Evolutionary conservation across 2,797 vertebrate species (phyloP).

Genomic region (Platyrinchus mystaceus): DNA sequence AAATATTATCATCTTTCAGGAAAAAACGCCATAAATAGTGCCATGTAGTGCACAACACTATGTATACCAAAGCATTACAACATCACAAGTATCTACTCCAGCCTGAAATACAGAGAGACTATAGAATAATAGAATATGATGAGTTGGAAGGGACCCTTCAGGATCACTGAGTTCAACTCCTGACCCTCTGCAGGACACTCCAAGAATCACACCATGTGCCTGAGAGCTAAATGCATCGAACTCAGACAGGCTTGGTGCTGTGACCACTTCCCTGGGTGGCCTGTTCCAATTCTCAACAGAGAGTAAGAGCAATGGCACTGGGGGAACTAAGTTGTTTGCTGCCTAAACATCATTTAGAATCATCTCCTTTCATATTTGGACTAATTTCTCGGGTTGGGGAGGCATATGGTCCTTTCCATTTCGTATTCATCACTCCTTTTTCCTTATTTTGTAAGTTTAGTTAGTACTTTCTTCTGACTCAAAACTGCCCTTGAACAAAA

Average conservation of each 20-base stretch:
- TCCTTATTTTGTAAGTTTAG: background rate
- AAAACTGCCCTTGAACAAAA: background rate
- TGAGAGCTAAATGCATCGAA: background rate
- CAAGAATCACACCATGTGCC: background rate
- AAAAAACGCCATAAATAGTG: background rate
- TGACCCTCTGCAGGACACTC: background rate
- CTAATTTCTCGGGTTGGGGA: background rate
- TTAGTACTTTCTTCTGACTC: background rate
- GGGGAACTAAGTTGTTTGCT: background rate
- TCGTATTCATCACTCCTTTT: background rate
- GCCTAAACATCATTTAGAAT: background rate
- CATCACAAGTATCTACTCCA: background rate
- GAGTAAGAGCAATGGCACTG: background rate
- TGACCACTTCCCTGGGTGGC: background rate
- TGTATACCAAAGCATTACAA: fast-evolving
- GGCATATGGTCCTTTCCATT: background rate
- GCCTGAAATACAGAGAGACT: background rate
- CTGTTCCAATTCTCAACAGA: background rate
- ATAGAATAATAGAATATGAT: background rate
- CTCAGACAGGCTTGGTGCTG: background rate
- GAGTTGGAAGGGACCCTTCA: background rate
- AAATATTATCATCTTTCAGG: background rate
- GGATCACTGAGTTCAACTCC: background rate
- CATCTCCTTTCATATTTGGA: background rate
- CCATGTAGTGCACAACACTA: background rate